Percentiles rank a stretch among this genome's conserved stretches.
Evolutionary conservation across 2,888 invertebrate species (phyloP).

Genomic region (Sipunculus nudus): DNA sequence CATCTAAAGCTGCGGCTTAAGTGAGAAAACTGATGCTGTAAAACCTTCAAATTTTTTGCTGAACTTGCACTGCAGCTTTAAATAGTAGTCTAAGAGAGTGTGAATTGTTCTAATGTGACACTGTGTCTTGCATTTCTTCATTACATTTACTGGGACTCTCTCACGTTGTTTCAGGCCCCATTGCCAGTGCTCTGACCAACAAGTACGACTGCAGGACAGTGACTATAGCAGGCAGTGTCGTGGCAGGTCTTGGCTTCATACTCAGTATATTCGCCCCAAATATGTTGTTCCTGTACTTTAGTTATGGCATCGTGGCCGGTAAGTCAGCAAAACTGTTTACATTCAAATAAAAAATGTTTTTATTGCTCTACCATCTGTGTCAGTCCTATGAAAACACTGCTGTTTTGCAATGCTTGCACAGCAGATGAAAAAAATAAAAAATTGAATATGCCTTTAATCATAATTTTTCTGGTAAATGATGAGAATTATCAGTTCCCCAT

Average conservation of each 20-base stretch:
- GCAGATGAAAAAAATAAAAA: background rate
- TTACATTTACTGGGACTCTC: too few relatives aligned
- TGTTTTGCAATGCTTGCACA: slow-evolving; percentile 2
- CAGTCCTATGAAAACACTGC: slow-evolving; percentile 30
- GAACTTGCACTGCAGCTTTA: too few relatives aligned
- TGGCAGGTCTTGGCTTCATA: slow-evolving; percentile 80
- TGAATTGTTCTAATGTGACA: too few relatives aligned
- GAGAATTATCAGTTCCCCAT: too few relatives aligned
- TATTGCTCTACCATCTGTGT: background rate
- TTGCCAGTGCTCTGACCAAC: slow-evolving; percentile 94
- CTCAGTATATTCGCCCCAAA: slow-evolving; percentile 84
- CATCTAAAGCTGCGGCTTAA: too few relatives aligned
- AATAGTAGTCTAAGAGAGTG: too few relatives aligned
- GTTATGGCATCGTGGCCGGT: slow-evolving; percentile 92
- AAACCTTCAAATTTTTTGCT: too few relatives aligned
- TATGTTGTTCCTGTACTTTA: slow-evolving; percentile 85
- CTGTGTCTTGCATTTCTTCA: too few relatives aligned
- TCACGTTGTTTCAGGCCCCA: slow-evolving; percentile 80
- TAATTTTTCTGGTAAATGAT: too few relatives aligned
- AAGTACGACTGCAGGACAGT: slow-evolving; percentile 91
- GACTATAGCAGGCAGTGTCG: slow-evolving; percentile 84
- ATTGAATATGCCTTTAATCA: too few relatives aligned
- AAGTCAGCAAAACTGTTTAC: too few relatives aligned
- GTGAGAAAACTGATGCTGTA: too few relatives aligned
- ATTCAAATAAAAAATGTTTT: background rate